These are phyloP conservation scores for Oryzias dopingdopingensis DNA, from an alignment of 2,797 vertebrate species.

Conservation along the genomic window DNA sequence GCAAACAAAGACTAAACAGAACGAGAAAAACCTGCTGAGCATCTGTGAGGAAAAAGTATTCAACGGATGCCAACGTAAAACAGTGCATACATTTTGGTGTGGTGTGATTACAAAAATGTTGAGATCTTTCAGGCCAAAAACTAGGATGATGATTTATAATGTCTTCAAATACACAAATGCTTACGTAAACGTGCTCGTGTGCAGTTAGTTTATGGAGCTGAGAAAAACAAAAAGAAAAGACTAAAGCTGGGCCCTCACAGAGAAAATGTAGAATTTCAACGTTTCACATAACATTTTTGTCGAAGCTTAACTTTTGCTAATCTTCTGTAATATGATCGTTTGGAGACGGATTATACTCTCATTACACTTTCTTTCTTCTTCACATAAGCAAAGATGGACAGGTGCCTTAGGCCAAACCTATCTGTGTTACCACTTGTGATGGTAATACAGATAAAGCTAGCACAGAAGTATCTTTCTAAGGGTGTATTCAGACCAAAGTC, in stretches of 20 bases:
- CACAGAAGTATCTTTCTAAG: no score
- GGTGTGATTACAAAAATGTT: no score
- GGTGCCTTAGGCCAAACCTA: conserved; percentile 51
- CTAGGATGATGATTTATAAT: not conserved
- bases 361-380: conserved; percentile 52
- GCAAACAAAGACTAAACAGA: conserved; percentile 18
- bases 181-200: no score
- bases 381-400: conserved; percentile 51
- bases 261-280: no score
- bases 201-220: no score
- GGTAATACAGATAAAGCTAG: conserved; percentile 10
- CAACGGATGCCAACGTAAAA: conserved; percentile 3
- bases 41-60: not conserved
- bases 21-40: conserved; percentile 12
- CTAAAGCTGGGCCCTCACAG: no score
- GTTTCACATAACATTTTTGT: no score
- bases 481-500: no score
- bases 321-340: conserved; percentile 51
- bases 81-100: not conserved
- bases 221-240: no score
- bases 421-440: conserved; percentile 57
- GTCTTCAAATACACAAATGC: not conserved
- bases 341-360: conserved; percentile 40
- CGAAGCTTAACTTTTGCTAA: conserved; percentile 37
- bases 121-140: not conserved